Percentiles rank a stretch among this genome's conserved stretches.
phyloP scores from a whole-genome alignment of 2,113 vertebrate genomes.

The Aspiorhynchus laticeps region DNA sequence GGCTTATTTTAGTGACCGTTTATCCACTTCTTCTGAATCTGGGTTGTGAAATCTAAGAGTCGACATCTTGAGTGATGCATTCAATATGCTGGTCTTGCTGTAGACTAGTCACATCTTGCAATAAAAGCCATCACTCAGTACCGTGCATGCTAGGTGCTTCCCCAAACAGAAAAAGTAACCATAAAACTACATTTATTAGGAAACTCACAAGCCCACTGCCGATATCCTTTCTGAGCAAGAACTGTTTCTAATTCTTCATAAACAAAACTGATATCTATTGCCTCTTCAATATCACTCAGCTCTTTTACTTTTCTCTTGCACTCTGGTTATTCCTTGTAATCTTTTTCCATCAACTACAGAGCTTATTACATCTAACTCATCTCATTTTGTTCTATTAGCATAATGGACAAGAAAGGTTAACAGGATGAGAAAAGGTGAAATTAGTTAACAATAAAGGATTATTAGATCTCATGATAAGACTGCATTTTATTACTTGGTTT shows the following conservation, averaged over 20 bases:
- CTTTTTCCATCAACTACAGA: too few species aligned
- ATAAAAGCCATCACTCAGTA: background rate
- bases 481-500: background rate
- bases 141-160: background rate
- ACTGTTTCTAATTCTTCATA: background rate
- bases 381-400: too few species aligned
- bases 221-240: background rate
- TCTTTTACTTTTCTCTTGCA: background rate
- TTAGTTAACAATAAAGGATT: background rate
- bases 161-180: background rate
- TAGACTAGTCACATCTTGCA: background rate
- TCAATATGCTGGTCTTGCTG: background rate
- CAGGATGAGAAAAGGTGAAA: too few species aligned
- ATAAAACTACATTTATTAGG: background rate
- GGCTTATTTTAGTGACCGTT: too few species aligned
- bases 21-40: too few species aligned
- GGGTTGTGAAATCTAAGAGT: too few species aligned
- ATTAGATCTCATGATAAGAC: background rate
- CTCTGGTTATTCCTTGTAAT: too few species aligned
- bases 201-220: background rate
- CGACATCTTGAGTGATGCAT: too few species aligned
- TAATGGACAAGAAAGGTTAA: too few species aligned
- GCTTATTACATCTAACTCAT: background rate
- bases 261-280: background rate
- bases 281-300: background rate